These are phyloP conservation scores for Cyclopterus lumpus DNA, from an alignment of 2,797 vertebrate genomes.

Conservation along the genomic window DNA sequence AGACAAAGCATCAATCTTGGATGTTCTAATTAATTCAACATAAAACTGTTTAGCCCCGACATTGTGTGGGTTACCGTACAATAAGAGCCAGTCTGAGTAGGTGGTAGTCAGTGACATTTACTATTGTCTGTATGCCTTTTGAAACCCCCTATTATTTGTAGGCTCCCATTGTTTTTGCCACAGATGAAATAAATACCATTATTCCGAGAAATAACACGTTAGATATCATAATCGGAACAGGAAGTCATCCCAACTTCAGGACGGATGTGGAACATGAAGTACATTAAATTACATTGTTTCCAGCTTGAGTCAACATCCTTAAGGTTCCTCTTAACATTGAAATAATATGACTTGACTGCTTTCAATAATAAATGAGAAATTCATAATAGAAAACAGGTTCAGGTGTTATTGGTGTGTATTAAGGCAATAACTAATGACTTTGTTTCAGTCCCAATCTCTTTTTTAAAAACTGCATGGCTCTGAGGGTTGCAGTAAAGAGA, in stretches of 20 bases:
- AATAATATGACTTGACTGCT: neutral
- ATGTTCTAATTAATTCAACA: neutral
- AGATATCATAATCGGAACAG: neutral
- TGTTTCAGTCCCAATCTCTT: too few relatives aligned
- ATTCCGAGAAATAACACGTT: neutral
- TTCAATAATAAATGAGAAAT: neutral
- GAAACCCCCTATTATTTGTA: neutral
- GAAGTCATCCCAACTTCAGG: neutral
- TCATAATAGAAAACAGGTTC: too few relatives aligned
- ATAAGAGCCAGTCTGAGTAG: neutral
- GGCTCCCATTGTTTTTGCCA: neutral
- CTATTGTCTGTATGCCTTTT: neutral
- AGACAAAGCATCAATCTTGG: conserved; percentile 16
- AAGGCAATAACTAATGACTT: too few relatives aligned
- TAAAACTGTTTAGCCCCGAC: neutral
- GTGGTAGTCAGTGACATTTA: neutral
- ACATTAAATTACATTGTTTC: neutral
- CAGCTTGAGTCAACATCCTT: neutral
- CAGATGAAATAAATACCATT: neutral
- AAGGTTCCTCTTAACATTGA: neutral
- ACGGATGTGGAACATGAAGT: conserved; percentile 1
- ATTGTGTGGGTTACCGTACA: neutral
- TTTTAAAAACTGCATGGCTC: too few relatives aligned
- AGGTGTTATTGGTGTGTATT: too few relatives aligned
- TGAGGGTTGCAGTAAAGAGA: too few relatives aligned